Base-by-base conservation (phyloP, 2,113 vertebrate species). In the Urocynchramus pylzowi region DNA sequence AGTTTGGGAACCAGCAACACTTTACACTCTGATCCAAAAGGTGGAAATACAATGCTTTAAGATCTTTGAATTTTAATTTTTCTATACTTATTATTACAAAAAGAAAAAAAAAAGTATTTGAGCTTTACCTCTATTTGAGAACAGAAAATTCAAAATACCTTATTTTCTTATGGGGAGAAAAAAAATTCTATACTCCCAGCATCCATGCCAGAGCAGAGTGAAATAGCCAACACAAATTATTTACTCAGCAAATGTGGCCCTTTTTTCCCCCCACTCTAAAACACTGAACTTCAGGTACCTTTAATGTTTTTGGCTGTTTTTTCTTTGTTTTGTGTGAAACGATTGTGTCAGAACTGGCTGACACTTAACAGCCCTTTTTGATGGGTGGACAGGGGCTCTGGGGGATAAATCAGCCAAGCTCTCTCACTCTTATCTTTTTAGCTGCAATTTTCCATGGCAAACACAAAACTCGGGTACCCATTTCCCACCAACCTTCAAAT, bases 401-500 rank as follows among this genome's bases (percentile, higher is more conserved):
- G 19, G 49, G 67, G 57, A 81, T 27, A 52, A 74, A 76, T 35
- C 73, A 88, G n/a, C 56, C 61, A 6, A 0, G 2, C 13, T 78
- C 7, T 87, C 71, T 63, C 50, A 2, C 41, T 80, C 84, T 94
- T 94, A 93, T 90, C 78, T 59, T 70, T 74, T 30, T 5, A 94
- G 71, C 79, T 35, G n/a, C 23, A 24, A 52, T 74, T 93, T 85
- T 96, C 88, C 90, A 59, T 0, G 0, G 33, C 1, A 1, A 94
- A 64, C 70, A 64, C 52, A 84, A 45, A 88, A 39, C 64, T 33
- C 28, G 53, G 76, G 80, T 56, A 67, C 80, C 37, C 53, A 16
- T 90, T 96, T 96, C 93, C 83, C 96, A 97, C 86, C 76, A 60
- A 37, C 41, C 61, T 71, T 23, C 73, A 93, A 90, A 67, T 59